Base-by-base conservation (phyloP, 2,113 vertebrate species). In the Sigmodon hispidus region DNA sequence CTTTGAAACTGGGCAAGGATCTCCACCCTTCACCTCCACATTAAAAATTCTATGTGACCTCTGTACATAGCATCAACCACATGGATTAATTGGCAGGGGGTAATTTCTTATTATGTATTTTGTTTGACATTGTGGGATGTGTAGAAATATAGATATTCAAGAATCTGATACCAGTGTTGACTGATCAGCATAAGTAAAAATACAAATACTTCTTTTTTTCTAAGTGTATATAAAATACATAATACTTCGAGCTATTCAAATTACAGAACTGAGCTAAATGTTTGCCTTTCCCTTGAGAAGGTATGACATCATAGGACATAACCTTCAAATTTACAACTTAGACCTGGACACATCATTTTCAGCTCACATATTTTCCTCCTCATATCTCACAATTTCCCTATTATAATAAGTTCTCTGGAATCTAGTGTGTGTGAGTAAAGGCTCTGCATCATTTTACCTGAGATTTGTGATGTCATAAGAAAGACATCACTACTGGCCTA, bases 101-200 rank as follows among this genome's bases (percentile, higher is more conserved):
- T 43, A 26, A 72, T 63, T 93, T 43, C 63, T 87, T 75, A 13
- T 6, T 13, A n/a, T 50, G 57, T 75, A 19, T 90, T 95, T 92
- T 17, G 87, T 50, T 83, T 80, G 45, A 76, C 72, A 93, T 26
- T 90, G 13, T 43, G 10, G 92, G 86, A 95, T 17, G 75, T 15
- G 65, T 16, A 91, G 72, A 83, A 43, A 83, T 91, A 52, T 36
- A 92, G 48, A n/a, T 85, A 80, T 36, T 70, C 70, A 94, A 84
- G 10, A 75, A 55, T 40, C 50, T 91, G n/a, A 12, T 52, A 16
- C 16, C 43, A 86, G 5, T n/a, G 7, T 29, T 40, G 40, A 70
- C 43, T 94, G 13, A 86, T 91, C 40, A 59, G 48, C 3, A 5
- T 63, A 77, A 36, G 31, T 31, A 80, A 87, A 96, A 87, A 65